Evolutionary conservation across 2,113 vertebrate species (phyloP).

Genomic region (Anolis sagrei): DNA sequence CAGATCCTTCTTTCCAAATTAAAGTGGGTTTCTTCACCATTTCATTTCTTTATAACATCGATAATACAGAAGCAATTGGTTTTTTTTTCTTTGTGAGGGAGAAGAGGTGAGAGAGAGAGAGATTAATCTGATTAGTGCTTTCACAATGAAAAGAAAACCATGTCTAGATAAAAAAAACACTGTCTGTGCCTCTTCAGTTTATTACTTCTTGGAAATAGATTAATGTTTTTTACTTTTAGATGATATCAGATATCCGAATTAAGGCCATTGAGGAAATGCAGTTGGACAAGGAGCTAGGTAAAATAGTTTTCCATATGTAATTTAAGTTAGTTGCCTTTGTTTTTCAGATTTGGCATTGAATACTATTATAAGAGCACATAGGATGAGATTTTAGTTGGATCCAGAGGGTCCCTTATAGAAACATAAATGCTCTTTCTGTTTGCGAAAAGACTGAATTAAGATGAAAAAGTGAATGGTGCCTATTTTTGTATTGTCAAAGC

Average conservation of each 20-base stretch:
- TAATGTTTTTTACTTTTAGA: slow-evolving; percentile 72
- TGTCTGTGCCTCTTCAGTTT: neutral
- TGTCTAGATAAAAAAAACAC: neutral
- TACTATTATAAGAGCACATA: too few relatives aligned
- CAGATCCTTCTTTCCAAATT: neutral
- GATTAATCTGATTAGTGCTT: neutral
- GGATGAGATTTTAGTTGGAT: too few relatives aligned
- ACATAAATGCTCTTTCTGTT: too few relatives aligned
- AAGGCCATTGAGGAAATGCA: slow-evolving; percentile 86
- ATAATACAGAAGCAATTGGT: neutral
- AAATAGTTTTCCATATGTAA: slow-evolving; percentile 39
- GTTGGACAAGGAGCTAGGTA: slow-evolving; percentile 82
- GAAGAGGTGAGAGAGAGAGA: neutral
- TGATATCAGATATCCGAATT: slow-evolving; percentile 88
- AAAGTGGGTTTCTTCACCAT: neutral
- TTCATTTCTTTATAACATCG: neutral
- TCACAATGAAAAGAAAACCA: neutral
- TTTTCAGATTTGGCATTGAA: too few relatives aligned
- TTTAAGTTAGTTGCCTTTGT: neutral
- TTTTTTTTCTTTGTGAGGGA: neutral
- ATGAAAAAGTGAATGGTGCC: too few relatives aligned
- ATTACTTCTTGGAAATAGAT: neutral
- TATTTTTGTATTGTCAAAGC: too few relatives aligned
- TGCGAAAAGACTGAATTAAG: too few relatives aligned
- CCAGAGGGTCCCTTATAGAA: too few relatives aligned